Conservation (phyloP, 2,888 invertebrate species). For the Chymomyza amoena region DNA sequence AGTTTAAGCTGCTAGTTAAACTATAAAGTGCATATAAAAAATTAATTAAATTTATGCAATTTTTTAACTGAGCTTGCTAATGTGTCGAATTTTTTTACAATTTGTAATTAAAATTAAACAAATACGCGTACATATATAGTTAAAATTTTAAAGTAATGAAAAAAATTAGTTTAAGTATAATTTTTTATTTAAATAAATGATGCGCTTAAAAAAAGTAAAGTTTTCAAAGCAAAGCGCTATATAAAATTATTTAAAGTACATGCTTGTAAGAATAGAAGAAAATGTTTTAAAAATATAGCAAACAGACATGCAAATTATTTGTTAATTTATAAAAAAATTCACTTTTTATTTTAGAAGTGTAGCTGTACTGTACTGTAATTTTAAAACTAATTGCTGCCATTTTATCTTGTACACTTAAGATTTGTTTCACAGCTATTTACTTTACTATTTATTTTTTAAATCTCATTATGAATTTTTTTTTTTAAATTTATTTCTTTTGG, state of each 20-base stretch:
- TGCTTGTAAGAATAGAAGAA: not conserved
- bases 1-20: not conserved
- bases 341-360: not conserved
- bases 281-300: too few species aligned
- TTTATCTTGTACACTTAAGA: not conserved
- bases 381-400: not conserved
- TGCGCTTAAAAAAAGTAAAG: too few species aligned
- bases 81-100: not conserved
- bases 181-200: not conserved
- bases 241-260: not conserved
- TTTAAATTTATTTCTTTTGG: constrained; percentile 5
- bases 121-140: not conserved
- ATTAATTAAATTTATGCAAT: too few species aligned
- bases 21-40: not conserved
- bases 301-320: too few species aligned
- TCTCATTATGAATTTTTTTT: not conserved
- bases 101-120: not conserved
- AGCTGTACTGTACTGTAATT: constrained; percentile 7
- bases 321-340: too few species aligned
- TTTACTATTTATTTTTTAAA: not conserved
- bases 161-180: not conserved
- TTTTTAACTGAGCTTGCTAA: not conserved
- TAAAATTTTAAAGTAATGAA: not conserved
- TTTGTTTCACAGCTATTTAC: constrained; percentile 6
- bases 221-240: too few species aligned